These are phyloP conservation scores for Teleogryllus oceanicus DNA, from an alignment of 2,888 invertebrate genomes.

Conservation along the genomic window DNA sequence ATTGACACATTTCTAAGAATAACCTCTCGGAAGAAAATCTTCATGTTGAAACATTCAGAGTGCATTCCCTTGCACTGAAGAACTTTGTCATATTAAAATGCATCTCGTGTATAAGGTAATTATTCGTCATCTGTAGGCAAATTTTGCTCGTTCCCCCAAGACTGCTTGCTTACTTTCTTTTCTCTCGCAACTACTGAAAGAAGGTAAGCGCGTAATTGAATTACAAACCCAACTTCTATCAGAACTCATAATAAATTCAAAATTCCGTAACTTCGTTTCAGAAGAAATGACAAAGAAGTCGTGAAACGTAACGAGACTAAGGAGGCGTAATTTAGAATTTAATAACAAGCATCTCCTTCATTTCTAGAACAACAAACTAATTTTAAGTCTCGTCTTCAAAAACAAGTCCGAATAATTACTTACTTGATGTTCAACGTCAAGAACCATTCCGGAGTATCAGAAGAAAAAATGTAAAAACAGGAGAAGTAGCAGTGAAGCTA, in stretches of 20 bases:
- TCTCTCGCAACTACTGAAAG: not conserved
- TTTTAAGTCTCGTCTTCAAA: not conserved
- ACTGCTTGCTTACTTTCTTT: not conserved
- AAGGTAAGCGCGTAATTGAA: slow-evolving; percentile 6
- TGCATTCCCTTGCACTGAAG: too few species aligned
- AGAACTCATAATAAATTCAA: not conserved
- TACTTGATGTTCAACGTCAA: not conserved
- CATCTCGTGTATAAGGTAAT: too few species aligned
- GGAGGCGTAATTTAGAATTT: slow-evolving; percentile 9
- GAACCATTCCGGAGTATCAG: not conserved
- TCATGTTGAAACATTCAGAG: too few species aligned
- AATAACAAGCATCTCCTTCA: slow-evolving; percentile 18
- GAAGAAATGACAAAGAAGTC: not conserved
- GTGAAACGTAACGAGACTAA: not conserved
- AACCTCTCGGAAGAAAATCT: too few species aligned
- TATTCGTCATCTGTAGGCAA: too few species aligned
- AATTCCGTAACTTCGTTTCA: slow-evolving; percentile 3
- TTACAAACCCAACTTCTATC: slow-evolving; percentile 1
- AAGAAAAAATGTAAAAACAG: too few species aligned
- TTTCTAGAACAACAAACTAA: slow-evolving; percentile 18
- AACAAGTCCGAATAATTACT: not conserved
- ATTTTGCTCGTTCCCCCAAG: too few species aligned
- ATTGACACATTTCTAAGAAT: too few species aligned
- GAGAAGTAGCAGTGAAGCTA: too few species aligned
- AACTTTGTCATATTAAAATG: too few species aligned